phyloP scores from a whole-genome alignment of 2,113 vertebrate species.

The Antigone vipio region DNA sequence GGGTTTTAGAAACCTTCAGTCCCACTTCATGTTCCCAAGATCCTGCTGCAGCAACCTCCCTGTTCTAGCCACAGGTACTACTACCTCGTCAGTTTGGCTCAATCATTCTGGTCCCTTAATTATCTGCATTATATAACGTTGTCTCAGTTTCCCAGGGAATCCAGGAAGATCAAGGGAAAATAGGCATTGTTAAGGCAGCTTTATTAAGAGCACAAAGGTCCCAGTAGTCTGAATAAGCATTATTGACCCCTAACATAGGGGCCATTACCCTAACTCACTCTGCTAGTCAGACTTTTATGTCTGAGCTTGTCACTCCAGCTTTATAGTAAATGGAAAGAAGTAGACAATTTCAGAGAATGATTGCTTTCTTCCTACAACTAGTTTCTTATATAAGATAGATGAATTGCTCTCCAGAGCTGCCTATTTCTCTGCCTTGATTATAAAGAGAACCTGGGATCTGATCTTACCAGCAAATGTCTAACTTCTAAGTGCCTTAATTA shows the following conservation, averaged over 20 bases:
- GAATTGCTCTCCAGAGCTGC: not conserved
- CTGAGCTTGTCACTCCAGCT: not conserved
- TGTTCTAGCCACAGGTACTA: not conserved
- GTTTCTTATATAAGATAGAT: not conserved
- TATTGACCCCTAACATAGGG: not conserved
- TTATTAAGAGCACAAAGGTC: not conserved
- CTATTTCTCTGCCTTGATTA: not conserved
- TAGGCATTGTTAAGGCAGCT: not conserved
- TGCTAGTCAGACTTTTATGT: not conserved
- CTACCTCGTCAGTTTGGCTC: not conserved
- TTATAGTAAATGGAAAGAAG: not conserved
- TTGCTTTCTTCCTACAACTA: not conserved
- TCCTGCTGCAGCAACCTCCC: not conserved
- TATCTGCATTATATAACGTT: rapidly evolving
- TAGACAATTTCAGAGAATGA: not conserved
- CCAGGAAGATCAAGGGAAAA: not conserved
- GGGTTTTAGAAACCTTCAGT: not conserved
- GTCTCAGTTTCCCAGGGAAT: not conserved
- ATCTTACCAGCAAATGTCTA: not conserved
- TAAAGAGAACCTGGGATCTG: not conserved
- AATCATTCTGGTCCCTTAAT: not conserved
- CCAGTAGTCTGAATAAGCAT: not conserved
- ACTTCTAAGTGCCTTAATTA: not conserved
- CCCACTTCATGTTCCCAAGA: not conserved
- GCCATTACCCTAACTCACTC: not conserved